Conservation (phyloP, 2,888 invertebrate genomes). For the Syrista parreyssii region DNA sequence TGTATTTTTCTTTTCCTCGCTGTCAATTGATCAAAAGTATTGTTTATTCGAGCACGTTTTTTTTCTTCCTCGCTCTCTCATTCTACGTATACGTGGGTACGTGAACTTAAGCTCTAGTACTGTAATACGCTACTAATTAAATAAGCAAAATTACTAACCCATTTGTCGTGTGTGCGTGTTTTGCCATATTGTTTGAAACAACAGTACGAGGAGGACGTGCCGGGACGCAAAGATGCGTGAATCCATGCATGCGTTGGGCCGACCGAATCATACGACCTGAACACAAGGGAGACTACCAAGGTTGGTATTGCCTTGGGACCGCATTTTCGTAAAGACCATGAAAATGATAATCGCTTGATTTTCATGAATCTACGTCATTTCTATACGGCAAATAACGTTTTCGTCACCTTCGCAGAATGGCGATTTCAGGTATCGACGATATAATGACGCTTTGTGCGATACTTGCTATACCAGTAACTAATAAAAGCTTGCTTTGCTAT, state of each 20-base stretch:
- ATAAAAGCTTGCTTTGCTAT: neutral
- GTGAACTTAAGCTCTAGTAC: neutral
- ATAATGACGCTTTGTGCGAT: neutral
- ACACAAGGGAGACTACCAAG: constrained; percentile 59
- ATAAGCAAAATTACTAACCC: constrained; percentile 9
- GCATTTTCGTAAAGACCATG: neutral
- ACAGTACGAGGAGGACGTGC: constrained; percentile 57
- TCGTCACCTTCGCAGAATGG: neutral
- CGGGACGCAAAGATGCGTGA: constrained; percentile 50
- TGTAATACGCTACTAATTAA: neutral
- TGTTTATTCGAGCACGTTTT: neutral
- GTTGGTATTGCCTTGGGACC: constrained; percentile 46
- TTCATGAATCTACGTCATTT: neutral
- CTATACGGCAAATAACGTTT: neutral
- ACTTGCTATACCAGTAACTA: neutral
- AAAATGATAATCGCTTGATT: neutral
- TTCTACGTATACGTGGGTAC: neutral
- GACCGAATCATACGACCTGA: constrained; percentile 59
- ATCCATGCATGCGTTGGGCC: constrained; percentile 62
- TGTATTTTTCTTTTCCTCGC: neutral
- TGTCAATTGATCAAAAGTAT: neutral
- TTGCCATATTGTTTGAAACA: constrained; percentile 6
- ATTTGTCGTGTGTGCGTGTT: neutral
- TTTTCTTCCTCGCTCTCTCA: neutral
- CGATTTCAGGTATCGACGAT: neutral